phyloP scores from a whole-genome alignment of 2,888 invertebrate genomes.

The Tridacna crocea region DNA sequence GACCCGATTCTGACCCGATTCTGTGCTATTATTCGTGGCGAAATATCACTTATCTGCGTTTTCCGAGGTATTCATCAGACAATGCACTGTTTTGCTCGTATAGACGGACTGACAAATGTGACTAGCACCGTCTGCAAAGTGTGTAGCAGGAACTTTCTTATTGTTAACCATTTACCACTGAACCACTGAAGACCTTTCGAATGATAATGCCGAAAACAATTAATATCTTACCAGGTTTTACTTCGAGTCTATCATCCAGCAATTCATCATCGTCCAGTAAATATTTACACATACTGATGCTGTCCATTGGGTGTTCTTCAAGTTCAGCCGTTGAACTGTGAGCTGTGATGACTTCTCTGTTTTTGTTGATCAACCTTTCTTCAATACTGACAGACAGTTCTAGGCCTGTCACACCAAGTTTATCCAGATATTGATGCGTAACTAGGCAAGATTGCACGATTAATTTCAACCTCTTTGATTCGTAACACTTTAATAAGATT shows the following conservation, averaged over 20 bases:
- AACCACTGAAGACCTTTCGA: not conserved
- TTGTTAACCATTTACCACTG: not conserved
- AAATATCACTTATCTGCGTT: too few relatives aligned
- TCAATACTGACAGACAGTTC: conserved; percentile 61
- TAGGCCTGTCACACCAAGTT: conserved; percentile 50
- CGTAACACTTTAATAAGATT: conserved; percentile 62
- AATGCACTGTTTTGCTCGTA: too few relatives aligned
- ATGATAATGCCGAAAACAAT: not conserved
- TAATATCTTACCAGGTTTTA: not conserved
- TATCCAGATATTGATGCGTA: conserved; percentile 48
- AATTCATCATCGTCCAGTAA: not conserved
- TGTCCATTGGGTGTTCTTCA: conserved; percentile 63
- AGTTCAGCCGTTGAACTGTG: conserved; percentile 44
- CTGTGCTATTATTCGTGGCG: too few relatives aligned
- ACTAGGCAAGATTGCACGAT: conserved; percentile 63
- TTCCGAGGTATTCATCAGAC: too few relatives aligned
- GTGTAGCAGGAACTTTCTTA: too few relatives aligned
- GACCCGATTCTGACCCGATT: too few relatives aligned
- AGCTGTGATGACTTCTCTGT: conserved; percentile 60
- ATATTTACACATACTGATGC: conserved; percentile 27
- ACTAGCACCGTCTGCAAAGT: not conserved
- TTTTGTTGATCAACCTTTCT: conserved; percentile 57
- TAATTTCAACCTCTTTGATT: conserved; percentile 58
- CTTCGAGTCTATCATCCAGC: not conserved
- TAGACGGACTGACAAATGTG: not conserved